Evolutionary conservation across 2,888 invertebrate species (phyloP).

Genomic region (Sinhomidia bicolor): DNA sequence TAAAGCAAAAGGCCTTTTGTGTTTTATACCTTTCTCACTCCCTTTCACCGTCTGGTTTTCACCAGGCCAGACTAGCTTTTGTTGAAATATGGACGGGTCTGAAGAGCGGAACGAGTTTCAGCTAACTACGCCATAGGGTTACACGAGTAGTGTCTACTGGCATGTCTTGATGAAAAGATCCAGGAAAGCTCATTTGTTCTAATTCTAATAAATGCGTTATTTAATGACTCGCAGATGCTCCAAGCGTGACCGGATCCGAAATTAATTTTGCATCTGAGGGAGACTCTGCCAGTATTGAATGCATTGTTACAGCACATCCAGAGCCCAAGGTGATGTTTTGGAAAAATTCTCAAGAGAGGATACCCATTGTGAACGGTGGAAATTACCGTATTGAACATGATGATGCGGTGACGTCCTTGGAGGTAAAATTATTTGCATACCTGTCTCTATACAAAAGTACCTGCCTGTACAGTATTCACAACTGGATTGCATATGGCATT

Average conservation of each 20-base stretch:
- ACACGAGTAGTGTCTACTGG: constrained; percentile 18
- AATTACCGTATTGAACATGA: constrained; percentile 76
- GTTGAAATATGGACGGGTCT: neutral
- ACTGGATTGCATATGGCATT: neutral
- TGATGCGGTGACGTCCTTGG: constrained; percentile 58
- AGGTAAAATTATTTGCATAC: constrained; percentile 40
- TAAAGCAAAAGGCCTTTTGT: constrained; percentile 32
- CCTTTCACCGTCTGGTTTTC: constrained; percentile 5
- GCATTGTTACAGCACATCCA: constrained; percentile 90
- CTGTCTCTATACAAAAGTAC: neutral
- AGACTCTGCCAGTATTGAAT: constrained; percentile 89
- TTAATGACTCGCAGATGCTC: constrained; percentile 85
- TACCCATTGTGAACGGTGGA: constrained; percentile 84
- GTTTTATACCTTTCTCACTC: neutral
- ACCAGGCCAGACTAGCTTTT: neutral
- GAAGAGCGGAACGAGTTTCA: neutral
- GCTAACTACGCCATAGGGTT: neutral
- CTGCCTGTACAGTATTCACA: too few species aligned
- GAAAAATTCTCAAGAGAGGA: constrained; percentile 87
- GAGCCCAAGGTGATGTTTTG: constrained; percentile 92
- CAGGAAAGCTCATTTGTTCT: constrained; percentile 63
- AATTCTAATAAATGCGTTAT: constrained; percentile 70
- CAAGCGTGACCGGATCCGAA: constrained; percentile 89
- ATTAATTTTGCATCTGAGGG: constrained; percentile 90
- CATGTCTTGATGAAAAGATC: constrained; percentile 57